Conservation (phyloP, 2,888 invertebrate genomes). For the Scaptomyza parva region DNA sequence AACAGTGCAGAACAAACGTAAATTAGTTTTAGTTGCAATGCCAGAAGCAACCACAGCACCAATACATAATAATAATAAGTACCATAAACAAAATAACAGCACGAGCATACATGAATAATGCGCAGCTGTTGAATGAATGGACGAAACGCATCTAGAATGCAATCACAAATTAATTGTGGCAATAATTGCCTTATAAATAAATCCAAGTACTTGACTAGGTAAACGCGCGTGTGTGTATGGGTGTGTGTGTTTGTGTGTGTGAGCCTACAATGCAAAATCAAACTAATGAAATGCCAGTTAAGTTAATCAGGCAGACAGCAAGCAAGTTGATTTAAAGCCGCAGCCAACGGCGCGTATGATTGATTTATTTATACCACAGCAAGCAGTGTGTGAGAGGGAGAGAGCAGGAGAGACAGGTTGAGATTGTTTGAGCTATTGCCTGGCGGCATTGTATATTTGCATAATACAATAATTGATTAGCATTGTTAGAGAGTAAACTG, state of each 20-base stretch:
- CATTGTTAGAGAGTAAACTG: neutral
- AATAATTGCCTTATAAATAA: slow-evolving; percentile 79
- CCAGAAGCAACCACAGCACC: slow-evolving; percentile 32
- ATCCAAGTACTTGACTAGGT: slow-evolving; percentile 25
- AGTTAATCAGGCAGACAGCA: slow-evolving; percentile 60
- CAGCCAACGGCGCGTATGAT: slow-evolving; percentile 71
- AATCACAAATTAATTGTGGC: slow-evolving; percentile 76
- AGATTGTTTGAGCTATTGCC: slow-evolving; percentile 28
- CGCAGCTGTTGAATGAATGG: slow-evolving; percentile 18
- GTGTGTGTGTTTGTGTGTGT: slow-evolving; percentile 16
- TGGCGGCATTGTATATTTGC: slow-evolving; percentile 49
- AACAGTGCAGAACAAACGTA: slow-evolving; percentile 37
- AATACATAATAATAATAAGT: slow-evolving; percentile 14
- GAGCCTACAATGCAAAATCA: slow-evolving; percentile 14
- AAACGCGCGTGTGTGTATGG: neutral
- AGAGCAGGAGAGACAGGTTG: neutral
- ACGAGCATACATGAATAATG: neutral
- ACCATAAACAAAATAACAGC: slow-evolving; percentile 12
- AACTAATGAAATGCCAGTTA: slow-evolving; percentile 43
- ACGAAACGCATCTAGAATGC: slow-evolving; percentile 48
- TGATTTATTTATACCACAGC: slow-evolving; percentile 54
- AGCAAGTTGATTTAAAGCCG: slow-evolving; percentile 63
- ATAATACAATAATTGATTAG: slow-evolving; percentile 60
- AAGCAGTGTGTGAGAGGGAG: neutral
- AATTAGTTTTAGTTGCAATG: slow-evolving; percentile 58